Evolutionary conservation across 2,888 invertebrate species (phyloP).

Genomic region (Carabus problematicus): DNA sequence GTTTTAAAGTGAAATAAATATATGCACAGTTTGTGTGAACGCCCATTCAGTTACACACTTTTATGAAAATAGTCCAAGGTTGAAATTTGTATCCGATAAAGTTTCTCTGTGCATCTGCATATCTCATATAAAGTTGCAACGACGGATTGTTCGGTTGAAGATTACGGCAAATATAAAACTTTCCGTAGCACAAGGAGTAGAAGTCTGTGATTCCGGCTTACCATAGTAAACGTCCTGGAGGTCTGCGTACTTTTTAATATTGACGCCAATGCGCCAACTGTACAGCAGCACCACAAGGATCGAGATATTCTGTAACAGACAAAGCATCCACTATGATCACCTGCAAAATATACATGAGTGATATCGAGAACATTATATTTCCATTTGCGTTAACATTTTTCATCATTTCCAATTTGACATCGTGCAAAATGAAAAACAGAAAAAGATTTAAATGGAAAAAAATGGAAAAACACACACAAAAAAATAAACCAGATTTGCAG

Average conservation of each 20-base stretch:
- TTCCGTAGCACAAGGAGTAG: neutral
- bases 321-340: constrained; percentile 11
- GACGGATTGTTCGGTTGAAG: no score
- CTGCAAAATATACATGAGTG: no score
- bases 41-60: no score
- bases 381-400: constrained; percentile 27
- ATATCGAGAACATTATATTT: no score
- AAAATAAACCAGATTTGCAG: constrained; percentile 20
- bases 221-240: constrained; percentile 81
- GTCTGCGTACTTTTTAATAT: constrained; percentile 72
- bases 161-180: neutral
- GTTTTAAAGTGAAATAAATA: no score
- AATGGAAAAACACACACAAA: neutral
- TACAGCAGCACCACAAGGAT: constrained; percentile 76
- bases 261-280: constrained; percentile 78
- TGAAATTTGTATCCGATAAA: no score
- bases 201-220: constrained; percentile 57
- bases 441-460: neutral
- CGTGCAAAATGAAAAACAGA: neutral
- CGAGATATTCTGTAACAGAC: constrained; percentile 75
- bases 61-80: no score
- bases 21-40: no score
- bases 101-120: no score
- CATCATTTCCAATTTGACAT: neutral
- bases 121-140: no score